Base-by-base conservation (phyloP, 2,797 vertebrate species). In the Sandelia bainsii region DNA sequence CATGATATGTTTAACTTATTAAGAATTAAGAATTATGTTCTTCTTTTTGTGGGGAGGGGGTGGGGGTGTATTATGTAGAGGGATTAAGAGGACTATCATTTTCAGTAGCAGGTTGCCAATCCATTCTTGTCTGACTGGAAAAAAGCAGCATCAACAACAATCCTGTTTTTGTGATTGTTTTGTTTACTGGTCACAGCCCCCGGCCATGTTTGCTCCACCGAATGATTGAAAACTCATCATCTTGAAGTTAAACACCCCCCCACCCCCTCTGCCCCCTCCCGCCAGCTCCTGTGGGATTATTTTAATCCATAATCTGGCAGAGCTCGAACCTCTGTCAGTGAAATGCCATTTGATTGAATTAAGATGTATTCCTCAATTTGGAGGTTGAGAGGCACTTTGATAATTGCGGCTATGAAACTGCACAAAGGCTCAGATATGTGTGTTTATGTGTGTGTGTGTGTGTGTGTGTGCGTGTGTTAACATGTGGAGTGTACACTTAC, bases 271-370 rank as follows among this genome's bases (percentile, higher is more conserved):
- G n/a, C n/a, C n/a, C n/a, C n/a, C n/a, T n/a, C n/a, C 46, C 3
- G 6, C 40, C 59, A 69, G 79, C 56, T 72, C 75, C 71, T 32
- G 13, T 68, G 82, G 88, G 92, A 92, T 94, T 94, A 93, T 76
- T 83, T 79, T 92, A 94, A 94, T 94, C 91, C 84, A 85, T 93
- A 92, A 93, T 93, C 91, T 91, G 80, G 83, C 76, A 82, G 22
- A 16, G 72, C 44, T 81, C 57, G 23, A 58, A 40, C 50, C 69
- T 68, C 77, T 76, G 72, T 76, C 78, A 77, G 56, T 75, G 60
- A 77, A 88, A 90, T 82, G 59, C 75, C 79, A 89, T 89, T 88
- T 75, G 81, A 77, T 74, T 83, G 75, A 85, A 89, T 90, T 88
- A 84, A 89, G 82, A 84, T 72, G 66, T 48, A 78, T 81, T 84